phyloP scores from a whole-genome alignment of 2,888 invertebrate species.

The Limulus polyphemus region DNA sequence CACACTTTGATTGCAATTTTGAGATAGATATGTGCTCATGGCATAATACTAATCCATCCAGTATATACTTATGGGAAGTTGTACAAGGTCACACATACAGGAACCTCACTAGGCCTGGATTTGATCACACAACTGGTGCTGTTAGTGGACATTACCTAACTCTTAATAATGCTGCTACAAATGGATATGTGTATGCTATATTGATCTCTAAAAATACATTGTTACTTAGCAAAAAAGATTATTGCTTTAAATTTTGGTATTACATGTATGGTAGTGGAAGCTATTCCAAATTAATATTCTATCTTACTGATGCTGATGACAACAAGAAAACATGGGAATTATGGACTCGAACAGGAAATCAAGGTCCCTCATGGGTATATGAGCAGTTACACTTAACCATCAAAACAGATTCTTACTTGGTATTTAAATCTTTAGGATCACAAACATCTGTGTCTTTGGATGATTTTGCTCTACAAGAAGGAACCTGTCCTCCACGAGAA shows the following conservation, averaged over 20 bases:
- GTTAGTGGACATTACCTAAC: conserved; percentile 16
- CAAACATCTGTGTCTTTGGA: conserved; percentile 8
- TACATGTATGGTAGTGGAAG: conserved; percentile 18
- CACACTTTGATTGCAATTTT: conserved; percentile 18
- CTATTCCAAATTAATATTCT: conserved; percentile 4
- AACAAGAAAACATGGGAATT: conserved; percentile 9
- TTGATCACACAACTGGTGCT: conserved; percentile 17
- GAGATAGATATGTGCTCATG: conserved; percentile 17
- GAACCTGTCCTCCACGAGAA: conserved; percentile 14
- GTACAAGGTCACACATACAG: conserved; percentile 12
- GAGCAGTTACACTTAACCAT: conserved; percentile 14
- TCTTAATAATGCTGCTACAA: conserved; percentile 3
- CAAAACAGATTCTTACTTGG: conserved; percentile 8
- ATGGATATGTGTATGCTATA: conserved; percentile 1
- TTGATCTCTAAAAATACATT: conserved; percentile 9
- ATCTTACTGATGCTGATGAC: conserved; percentile 9
- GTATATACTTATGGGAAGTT: conserved; percentile 6
- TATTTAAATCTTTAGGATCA: conserved; percentile 14
- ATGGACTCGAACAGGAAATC: conserved; percentile 12
- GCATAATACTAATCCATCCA: conserved; percentile 8
- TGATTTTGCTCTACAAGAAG: conserved; percentile 12
- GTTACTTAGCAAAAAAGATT: conserved; percentile 4
- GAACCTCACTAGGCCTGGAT: conserved; percentile 12
- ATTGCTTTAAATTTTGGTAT: conserved; percentile 25
- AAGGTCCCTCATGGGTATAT: conserved; percentile 21